Base-by-base conservation (phyloP, 2,113 vertebrate species). In the Penelope pileata region DNA sequence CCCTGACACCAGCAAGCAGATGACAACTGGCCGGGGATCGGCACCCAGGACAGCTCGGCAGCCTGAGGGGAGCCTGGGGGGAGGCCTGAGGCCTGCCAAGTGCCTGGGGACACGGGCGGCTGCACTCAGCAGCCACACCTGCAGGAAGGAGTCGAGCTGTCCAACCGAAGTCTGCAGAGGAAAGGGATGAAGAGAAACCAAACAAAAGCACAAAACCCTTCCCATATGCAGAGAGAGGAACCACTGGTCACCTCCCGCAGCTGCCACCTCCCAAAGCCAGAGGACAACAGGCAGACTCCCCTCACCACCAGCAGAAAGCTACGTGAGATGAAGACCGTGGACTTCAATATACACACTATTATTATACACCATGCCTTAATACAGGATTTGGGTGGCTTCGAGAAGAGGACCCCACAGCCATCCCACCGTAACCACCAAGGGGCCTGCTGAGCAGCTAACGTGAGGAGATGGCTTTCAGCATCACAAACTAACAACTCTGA, bases 381-480 rank as follows among this genome's bases (percentile, higher is more conserved):
- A 23, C 26, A 50, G 27, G 50, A n/a, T 78, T 85, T 36, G 26
- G 59, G 47, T 6, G 27, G 13, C 54, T 69, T 26, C 1, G 0
- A 34, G n/a, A 47, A 82, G 36, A 75, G 24, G 34, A 32, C 36
- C 51, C n/a, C 60, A 81, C 34, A 68, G 40, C 16, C 47, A 88
- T 48, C 51, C 45, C 23, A 50, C 19, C 22, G 9, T 36, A 64
- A n/a, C 14, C 47, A 75, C 30, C 4, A 7, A 12, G 10, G 66
- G 42, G 40, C 43, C 63, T 69, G 30, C 66, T 8, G 27, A 67
- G 69, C 50, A 69, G 26, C 53, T 40, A 24, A 66, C 15, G 7
- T 0, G 7, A 22, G 0, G 1, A 63, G 22, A 83, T 72, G 6
- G 36, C 18, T 27, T 48, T 27, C 12, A 17, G 10, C 0, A 0